These are phyloP conservation scores for Morpho deidamia DNA, from an alignment of 2,888 invertebrate species.

Conservation along the genomic window DNA sequence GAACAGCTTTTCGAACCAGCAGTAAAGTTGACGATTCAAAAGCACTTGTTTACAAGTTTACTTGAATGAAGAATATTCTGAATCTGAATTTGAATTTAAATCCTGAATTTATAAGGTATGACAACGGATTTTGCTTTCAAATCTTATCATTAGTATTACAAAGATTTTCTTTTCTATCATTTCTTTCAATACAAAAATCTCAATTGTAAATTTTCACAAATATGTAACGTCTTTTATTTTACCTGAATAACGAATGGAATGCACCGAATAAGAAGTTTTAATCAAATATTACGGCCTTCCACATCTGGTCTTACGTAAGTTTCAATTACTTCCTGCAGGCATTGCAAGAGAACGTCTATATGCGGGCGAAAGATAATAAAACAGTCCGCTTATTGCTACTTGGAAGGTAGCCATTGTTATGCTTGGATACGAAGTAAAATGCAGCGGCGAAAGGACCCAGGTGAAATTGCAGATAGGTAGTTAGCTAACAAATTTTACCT, in stretches of 20 bases:
- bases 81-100: too few species aligned
- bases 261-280: not conserved
- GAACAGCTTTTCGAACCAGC: too few species aligned
- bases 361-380: slow-evolving; percentile 88
- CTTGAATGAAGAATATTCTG: too few species aligned
- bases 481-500: slow-evolving; percentile 49
- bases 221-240: not conserved
- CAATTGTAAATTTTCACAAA: too few species aligned
- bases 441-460: slow-evolving; percentile 70
- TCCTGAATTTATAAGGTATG: too few species aligned
- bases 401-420: slow-evolving; percentile 89
- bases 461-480: slow-evolving; percentile 70
- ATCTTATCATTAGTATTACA: too few species aligned
- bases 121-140: too few species aligned
- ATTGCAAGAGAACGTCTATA: slow-evolving; percentile 84
- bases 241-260: not conserved
- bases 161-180: too few species aligned
- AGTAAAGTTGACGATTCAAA: too few species aligned
- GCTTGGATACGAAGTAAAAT: slow-evolving; percentile 77
- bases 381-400: slow-evolving; percentile 92
- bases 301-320: slow-evolving; percentile 38
- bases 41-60: too few species aligned
- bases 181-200: too few species aligned
- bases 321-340: slow-evolving; percentile 61
- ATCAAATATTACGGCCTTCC: slow-evolving; percentile 28